A percentile compares a stretch with the other conserved stretches of the same genome.
Evolutionary conservation across 2,113 vertebrate species (phyloP).

Genomic region (Esox niger): DNA sequence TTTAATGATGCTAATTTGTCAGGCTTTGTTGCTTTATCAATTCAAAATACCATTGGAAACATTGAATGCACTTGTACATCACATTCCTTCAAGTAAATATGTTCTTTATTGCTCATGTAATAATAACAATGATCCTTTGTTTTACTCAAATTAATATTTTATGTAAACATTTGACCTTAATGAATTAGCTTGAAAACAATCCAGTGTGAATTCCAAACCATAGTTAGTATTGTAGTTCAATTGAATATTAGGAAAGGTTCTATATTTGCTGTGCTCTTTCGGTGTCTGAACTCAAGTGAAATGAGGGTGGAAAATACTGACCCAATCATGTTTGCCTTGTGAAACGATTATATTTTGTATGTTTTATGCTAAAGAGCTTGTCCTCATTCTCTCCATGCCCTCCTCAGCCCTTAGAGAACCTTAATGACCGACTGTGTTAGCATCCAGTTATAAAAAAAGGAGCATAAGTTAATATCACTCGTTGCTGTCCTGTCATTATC

Average conservation of each 20-base stretch:
- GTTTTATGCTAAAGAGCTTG: slow-evolving; percentile 2
- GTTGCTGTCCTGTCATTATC: neutral
- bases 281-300: slow-evolving; percentile 17
- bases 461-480: neutral
- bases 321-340: slow-evolving; percentile 39
- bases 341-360: neutral
- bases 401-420: slow-evolving; percentile 34
- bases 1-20: slow-evolving; percentile 51
- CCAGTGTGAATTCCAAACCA: slow-evolving; percentile 48
- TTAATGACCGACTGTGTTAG: slow-evolving; percentile 40
- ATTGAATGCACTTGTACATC: slow-evolving; percentile 36
- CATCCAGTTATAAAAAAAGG: slow-evolving; percentile 19
- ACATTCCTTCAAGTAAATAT: slow-evolving; percentile 61
- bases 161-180: slow-evolving; percentile 15
- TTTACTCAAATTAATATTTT: slow-evolving; percentile 52
- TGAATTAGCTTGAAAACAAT: slow-evolving; percentile 37
- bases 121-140: slow-evolving; percentile 51
- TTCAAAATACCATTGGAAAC: slow-evolving; percentile 42
- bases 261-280: slow-evolving; percentile 46
- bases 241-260: slow-evolving; percentile 35
- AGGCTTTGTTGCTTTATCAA: slow-evolving; percentile 31
- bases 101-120: slow-evolving; percentile 24
- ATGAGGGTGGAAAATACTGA: slow-evolving; percentile 21
- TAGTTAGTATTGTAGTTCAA: slow-evolving; percentile 45
- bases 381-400: slow-evolving; percentile 23